These are phyloP conservation scores for Hippolais icterina DNA, from an alignment of 2,113 vertebrate species.

Conservation along the genomic window DNA sequence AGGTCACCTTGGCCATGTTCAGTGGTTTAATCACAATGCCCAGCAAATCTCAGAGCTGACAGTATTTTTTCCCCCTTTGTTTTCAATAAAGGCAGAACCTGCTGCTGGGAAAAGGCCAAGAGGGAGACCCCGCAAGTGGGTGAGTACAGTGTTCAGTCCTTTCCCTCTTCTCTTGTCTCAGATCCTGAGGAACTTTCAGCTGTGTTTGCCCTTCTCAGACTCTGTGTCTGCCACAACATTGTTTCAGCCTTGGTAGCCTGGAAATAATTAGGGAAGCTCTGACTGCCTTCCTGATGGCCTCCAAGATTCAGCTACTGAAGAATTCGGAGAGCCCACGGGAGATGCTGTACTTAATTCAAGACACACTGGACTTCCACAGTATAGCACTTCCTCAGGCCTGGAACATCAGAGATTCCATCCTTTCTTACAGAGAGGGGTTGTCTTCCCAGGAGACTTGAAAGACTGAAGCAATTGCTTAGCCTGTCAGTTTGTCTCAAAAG, in stretches of 20 bases:
- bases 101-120: conserved; percentile 36
- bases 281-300: background rate
- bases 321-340: background rate
- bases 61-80: background rate
- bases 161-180: background rate
- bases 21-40: background rate
- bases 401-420: background rate
- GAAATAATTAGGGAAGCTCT: background rate
- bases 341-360: background rate
- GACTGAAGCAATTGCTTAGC: background rate
- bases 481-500: background rate
- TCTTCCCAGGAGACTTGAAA: background rate
- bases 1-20: background rate
- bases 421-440: background rate
- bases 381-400: background rate
- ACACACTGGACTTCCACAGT: background rate
- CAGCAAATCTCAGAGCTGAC: background rate
- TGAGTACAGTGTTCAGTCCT: background rate
- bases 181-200: background rate
- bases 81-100: conserved; percentile 36
- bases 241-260: background rate
- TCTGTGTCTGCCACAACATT: background rate
- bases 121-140: conserved; percentile 68
- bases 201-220: background rate
- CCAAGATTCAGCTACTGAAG: background rate